Conservation (phyloP, 2,113 vertebrate species). For the Apodemus speciosus region DNA sequence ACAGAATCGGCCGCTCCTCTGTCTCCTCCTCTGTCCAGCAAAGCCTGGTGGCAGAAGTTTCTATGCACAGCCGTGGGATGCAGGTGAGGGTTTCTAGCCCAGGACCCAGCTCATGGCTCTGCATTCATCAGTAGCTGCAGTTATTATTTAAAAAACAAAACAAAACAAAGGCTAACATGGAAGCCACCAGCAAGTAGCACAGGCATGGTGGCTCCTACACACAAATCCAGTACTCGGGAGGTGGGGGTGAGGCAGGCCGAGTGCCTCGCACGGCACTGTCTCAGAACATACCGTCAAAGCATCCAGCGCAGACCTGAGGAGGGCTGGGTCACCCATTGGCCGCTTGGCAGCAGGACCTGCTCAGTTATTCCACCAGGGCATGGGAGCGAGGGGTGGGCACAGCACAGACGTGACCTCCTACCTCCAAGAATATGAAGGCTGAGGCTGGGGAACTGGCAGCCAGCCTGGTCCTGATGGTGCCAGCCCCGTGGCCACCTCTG, state of each 20-base stretch:
- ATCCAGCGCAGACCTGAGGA: background rate
- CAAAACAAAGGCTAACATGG: background rate
- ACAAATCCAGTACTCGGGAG: too few species aligned
- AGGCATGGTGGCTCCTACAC: background rate
- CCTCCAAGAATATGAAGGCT: background rate
- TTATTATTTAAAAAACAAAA: slow-evolving; percentile 17
- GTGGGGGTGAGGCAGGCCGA: too few species aligned
- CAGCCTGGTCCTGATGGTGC: background rate
- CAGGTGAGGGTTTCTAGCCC: background rate
- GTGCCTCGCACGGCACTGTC: background rate
- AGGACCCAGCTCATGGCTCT: background rate
- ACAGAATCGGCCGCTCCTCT: background rate
- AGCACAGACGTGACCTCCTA: background rate
- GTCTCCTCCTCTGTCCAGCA: slow-evolving; percentile 32
- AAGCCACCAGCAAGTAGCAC: background rate
- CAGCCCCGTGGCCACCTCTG: background rate
- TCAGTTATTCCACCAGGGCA: background rate
- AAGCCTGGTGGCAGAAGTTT: background rate
- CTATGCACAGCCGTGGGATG: background rate
- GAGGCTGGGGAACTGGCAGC: background rate
- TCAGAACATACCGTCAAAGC: background rate
- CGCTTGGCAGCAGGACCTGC: background rate
- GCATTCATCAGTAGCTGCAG: background rate
- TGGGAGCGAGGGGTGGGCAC: background rate
- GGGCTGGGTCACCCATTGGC: background rate